These are phyloP conservation scores for Globia sparganii DNA, from an alignment of 2,888 invertebrate genomes.

Conservation along the genomic window DNA sequence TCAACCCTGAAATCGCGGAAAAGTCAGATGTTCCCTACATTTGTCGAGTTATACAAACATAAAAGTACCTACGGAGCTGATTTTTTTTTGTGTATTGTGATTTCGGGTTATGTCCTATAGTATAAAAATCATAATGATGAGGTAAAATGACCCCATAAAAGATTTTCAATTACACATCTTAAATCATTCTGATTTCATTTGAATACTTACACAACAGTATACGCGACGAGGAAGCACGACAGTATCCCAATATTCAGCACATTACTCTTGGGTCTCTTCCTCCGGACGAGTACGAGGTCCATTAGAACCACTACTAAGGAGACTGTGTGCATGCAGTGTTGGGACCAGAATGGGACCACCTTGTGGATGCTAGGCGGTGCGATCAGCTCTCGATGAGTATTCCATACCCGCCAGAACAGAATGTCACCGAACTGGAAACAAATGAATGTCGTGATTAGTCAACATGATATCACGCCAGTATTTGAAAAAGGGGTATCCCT, in stretches of 20 bases:
- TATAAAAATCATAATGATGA: background rate
- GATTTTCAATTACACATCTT: background rate
- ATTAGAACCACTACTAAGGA: constrained; percentile 77
- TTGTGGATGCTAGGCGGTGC: constrained; percentile 76
- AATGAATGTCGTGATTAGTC: background rate
- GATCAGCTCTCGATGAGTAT: constrained; percentile 76
- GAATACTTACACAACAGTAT: constrained; percentile 73
- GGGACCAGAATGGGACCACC: constrained; percentile 80
- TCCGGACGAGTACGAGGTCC: constrained; percentile 78
- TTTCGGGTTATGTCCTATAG: background rate
- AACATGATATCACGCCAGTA: background rate
- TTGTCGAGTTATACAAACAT: too few relatives aligned
- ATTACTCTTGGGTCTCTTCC: constrained; percentile 76
- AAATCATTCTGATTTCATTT: background rate
- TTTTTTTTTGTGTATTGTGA: too few relatives aligned
- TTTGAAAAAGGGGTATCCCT: background rate
- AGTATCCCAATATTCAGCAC: constrained; percentile 70
- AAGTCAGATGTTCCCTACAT: too few relatives aligned
- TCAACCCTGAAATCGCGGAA: too few relatives aligned
- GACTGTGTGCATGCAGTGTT: constrained; percentile 84
- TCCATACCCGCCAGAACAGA: constrained; percentile 85
- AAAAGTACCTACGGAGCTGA: background rate
- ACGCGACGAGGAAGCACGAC: constrained; percentile 71
- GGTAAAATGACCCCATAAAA: background rate
- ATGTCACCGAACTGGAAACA: constrained; percentile 82